Conservation (phyloP, 2,113 vertebrate genomes). For the Nothobranchius kuhntae region DNA sequence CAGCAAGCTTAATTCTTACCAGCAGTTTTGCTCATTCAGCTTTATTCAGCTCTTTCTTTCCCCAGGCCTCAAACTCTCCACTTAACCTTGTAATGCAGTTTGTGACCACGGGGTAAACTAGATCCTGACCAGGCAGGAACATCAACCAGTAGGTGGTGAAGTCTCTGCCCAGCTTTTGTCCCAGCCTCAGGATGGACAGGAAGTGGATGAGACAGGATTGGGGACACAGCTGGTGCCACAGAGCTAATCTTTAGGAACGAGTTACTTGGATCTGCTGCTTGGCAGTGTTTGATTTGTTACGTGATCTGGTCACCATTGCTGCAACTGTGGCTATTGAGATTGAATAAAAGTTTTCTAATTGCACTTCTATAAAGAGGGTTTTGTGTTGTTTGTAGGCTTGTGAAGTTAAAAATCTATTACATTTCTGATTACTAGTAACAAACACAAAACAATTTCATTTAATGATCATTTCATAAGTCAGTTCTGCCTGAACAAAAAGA, state of each 20-base stretch:
- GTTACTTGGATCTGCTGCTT: conserved; percentile 64
- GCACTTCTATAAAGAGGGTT: too few species aligned
- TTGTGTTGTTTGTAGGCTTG: too few species aligned
- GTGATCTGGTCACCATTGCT: conserved; percentile 57
- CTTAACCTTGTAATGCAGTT: conserved; percentile 44
- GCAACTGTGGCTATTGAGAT: conserved; percentile 57
- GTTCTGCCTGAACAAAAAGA: too few species aligned
- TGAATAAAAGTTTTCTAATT: conserved; percentile 19
- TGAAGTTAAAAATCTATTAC: too few species aligned
- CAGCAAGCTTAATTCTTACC: conserved; percentile 19
- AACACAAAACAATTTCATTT: too few species aligned
- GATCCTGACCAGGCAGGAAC: conserved; percentile 38
- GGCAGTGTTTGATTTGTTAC: conserved; percentile 55
- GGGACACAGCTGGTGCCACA: conserved; percentile 53
- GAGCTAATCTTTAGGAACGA: conserved; percentile 45
- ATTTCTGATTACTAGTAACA: too few species aligned
- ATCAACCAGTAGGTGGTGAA: conserved; percentile 27
- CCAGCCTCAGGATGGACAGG: conserved; percentile 27
- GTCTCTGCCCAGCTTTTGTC: conserved; percentile 34
- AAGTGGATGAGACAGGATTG: conserved; percentile 31
- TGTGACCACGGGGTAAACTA: conserved; percentile 28
- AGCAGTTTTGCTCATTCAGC: conserved; percentile 16
- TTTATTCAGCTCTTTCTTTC: conserved; percentile 27
- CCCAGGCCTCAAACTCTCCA: conserved; percentile 28
- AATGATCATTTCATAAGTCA: too few species aligned